phyloP scores from a whole-genome alignment of 2,888 invertebrate species.

The Drosophila stalkeri region DNA sequence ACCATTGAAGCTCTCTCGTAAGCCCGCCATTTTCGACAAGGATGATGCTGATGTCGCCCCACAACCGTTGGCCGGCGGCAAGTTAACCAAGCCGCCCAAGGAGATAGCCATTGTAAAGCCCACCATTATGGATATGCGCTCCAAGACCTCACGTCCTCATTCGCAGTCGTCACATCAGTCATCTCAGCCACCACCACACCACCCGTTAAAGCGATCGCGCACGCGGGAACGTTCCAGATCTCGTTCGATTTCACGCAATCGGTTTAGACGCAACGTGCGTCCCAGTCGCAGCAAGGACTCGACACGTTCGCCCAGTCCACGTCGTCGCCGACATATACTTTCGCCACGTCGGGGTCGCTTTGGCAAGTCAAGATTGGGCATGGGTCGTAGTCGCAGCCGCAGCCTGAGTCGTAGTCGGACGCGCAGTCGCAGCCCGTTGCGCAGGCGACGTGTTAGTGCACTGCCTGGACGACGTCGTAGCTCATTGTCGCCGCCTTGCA shows the following conservation, averaged over 20 bases:
- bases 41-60: constrained; percentile 48
- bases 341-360: constrained; percentile 64
- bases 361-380: constrained; percentile 31
- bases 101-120: constrained; percentile 84
- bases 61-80: constrained; percentile 58
- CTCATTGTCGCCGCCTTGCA: constrained; percentile 60
- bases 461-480: constrained; percentile 56
- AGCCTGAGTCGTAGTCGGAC: constrained; percentile 81
- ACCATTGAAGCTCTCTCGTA: constrained; percentile 78
- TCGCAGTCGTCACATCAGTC: neutral
- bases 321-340: constrained; percentile 54
- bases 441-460: constrained; percentile 55
- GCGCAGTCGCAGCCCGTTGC: constrained; percentile 79
- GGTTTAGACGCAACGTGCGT: constrained; percentile 51
- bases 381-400: constrained; percentile 57
- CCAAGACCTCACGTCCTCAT: constrained; percentile 24
- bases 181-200: neutral
- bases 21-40: constrained; percentile 74
- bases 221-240: constrained; percentile 51
- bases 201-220: constrained; percentile 42
- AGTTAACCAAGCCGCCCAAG: constrained; percentile 75
- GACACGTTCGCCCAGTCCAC: constrained; percentile 64
- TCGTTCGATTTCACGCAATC: constrained; percentile 54
- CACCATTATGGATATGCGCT: constrained; percentile 78
- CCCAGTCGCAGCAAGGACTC: constrained; percentile 45